Base-by-base conservation (phyloP, 23 tunicate species). In the Trididemnum miniatum region DNA sequence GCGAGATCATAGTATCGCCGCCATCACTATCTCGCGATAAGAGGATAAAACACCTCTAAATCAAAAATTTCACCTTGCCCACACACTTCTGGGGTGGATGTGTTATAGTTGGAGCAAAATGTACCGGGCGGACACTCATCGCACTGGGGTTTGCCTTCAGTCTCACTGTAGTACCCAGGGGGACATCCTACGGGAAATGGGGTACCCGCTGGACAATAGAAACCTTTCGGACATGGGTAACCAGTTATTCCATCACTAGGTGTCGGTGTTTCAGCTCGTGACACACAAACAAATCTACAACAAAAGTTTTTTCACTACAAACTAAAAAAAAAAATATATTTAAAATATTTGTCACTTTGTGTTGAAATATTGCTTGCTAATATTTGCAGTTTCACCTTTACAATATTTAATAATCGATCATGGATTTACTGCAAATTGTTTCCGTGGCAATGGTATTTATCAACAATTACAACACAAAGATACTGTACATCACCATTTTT, bases 161-260 rank as follows among this genome's bases (percentile, higher is more conserved):
- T 66, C 2, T 86, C 82, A 65, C 89, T 80, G 71, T 86, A 91
- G 28, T 76, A 32, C 0, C 99, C 99, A 9, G 99, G 96, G 33
- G 65, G 65, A 60, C 99, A 95, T 22, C 89, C 87, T 20, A 79
- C 31, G 0, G 96, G 87, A 35, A 78, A 34, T 0, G 87, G 31
- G 28, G 84, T 82, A 18, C 96, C 99, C 28, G 85, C 78, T 15
- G 96, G 96, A 39, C 99, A 95, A 83, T 72, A 71, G 35, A 33
- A 87, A 26, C 99, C 99, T 18, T 29, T 54, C n/a, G 99, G 99
- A 52, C 99, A 95, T 20, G 86, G 89, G 57, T 90, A 92, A 1
- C 95, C 99, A 0, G 92, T 90, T 1, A 80, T 35, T 2, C 66
- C 89, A 64, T 95, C 99, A 35, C 33, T 79, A 26, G 99, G 99